Conservation (phyloP, 2,113 vertebrate genomes). For the Coracopsis vasa region DNA sequence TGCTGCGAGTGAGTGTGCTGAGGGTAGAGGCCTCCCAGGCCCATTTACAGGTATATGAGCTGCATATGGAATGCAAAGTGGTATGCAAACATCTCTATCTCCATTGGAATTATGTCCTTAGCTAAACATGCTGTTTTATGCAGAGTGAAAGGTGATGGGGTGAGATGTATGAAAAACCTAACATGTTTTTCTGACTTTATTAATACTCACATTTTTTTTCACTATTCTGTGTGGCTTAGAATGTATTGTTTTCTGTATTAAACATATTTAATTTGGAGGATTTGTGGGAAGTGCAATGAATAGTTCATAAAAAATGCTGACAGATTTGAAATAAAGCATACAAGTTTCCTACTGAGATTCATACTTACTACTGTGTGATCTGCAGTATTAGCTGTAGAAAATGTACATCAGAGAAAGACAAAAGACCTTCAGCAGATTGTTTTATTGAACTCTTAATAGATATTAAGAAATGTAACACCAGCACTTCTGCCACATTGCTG, state of each 20-base stretch:
- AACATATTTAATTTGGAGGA: not conserved
- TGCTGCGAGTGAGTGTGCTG: not conserved
- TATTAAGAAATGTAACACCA: not conserved
- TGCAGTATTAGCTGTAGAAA: conserved; percentile 8
- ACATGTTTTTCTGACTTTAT: not conserved
- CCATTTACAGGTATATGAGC: not conserved
- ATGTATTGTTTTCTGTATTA: not conserved
- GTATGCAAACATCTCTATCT: not conserved
- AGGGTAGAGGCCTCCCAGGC: not conserved
- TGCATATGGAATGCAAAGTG: not conserved
- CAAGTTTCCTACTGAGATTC: not conserved
- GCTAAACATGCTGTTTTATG: not conserved
- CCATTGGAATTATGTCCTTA: not conserved
- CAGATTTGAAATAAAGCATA: not conserved
- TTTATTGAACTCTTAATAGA: conserved; percentile 28
- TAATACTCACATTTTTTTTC: not conserved
- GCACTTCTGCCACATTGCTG: conserved; percentile 22
- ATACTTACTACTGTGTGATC: not conserved
- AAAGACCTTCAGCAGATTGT: conserved; percentile 41
- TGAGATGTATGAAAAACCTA: not conserved
- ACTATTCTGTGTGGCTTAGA: not conserved
- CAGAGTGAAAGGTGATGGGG: not conserved
- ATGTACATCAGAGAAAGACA: conserved; percentile 6
- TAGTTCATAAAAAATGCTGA: not conserved
- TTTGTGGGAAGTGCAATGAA: not conserved